Percentiles rank a stretch among this genome's conserved stretches.
Evolutionary conservation across 2,888 invertebrate genomes (phyloP).

Genomic region (Physocephala rufipes): DNA sequence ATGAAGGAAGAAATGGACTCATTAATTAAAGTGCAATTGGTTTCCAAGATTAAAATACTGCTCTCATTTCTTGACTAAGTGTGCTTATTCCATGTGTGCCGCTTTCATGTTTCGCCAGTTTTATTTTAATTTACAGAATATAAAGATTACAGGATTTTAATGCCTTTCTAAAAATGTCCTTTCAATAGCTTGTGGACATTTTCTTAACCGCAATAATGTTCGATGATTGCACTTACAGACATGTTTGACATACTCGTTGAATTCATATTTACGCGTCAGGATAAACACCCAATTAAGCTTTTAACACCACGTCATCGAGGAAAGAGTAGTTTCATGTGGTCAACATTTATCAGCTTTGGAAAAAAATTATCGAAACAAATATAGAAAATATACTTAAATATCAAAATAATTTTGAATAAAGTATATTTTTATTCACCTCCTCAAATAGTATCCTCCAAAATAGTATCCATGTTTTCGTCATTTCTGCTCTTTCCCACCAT

Average conservation of each 20-base stretch:
- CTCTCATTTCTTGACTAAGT: background rate
- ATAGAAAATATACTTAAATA: too few species aligned
- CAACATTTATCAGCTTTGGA: background rate
- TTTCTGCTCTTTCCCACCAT: too few species aligned
- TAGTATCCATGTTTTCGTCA: too few species aligned
- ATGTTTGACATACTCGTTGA: background rate
- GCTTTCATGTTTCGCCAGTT: background rate
- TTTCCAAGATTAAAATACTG: background rate
- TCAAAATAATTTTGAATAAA: too few species aligned
- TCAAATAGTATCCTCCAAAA: too few species aligned
- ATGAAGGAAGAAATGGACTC: too few species aligned
- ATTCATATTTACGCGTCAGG: slow-evolving; percentile 7
- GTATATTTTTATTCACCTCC: too few species aligned
- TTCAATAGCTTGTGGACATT: background rate
- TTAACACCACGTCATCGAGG: slow-evolving; percentile 8
- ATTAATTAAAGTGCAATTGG: background rate
- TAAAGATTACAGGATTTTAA: too few species aligned
- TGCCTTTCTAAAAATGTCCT: slow-evolving; percentile 2
- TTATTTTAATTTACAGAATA: slow-evolving; percentile 18
- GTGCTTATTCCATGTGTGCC: background rate
- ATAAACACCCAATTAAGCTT: slow-evolving; percentile 21
- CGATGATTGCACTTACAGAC: background rate
- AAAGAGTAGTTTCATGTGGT: background rate
- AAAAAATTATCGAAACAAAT: background rate
- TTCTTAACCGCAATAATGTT: background rate